Percentiles rank a stretch among this genome's conserved stretches.
These are phyloP conservation scores for Alaudala cheleensis DNA, from an alignment of 2,113 vertebrate genomes.

Conservation along the genomic window DNA sequence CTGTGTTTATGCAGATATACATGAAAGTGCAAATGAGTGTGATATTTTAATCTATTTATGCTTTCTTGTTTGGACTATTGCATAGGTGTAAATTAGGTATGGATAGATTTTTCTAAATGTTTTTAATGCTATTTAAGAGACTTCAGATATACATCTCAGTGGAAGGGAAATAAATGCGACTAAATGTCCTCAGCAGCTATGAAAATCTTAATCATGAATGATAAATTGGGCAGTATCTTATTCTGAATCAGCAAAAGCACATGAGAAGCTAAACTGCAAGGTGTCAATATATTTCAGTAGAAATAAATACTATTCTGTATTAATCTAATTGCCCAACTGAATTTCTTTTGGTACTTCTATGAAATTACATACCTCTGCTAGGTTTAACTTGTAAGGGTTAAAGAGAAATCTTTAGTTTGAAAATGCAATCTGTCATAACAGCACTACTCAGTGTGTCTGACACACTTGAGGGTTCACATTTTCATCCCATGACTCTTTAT, in stretches of 20 bases:
- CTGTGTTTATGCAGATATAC: accelerated
- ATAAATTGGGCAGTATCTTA: background rate
- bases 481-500: background rate
- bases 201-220: background rate
- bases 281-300: background rate
- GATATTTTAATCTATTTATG: background rate
- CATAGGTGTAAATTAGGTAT: accelerated
- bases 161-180: background rate
- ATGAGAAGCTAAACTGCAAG: background rate
- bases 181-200: background rate
- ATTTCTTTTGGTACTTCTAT: background rate
- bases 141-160: background rate
- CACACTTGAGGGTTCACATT: background rate
- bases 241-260: background rate
- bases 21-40: background rate
- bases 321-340: background rate
- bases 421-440: background rate
- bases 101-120: background rate
- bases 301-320: background rate
- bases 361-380: background rate
- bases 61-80: background rate
- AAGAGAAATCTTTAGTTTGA: background rate
- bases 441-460: background rate
- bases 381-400: background rate
- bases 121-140: background rate